Evolutionary conservation across 2,888 invertebrate genomes (phyloP).

Genomic region (Polydesmus complanatus): DNA sequence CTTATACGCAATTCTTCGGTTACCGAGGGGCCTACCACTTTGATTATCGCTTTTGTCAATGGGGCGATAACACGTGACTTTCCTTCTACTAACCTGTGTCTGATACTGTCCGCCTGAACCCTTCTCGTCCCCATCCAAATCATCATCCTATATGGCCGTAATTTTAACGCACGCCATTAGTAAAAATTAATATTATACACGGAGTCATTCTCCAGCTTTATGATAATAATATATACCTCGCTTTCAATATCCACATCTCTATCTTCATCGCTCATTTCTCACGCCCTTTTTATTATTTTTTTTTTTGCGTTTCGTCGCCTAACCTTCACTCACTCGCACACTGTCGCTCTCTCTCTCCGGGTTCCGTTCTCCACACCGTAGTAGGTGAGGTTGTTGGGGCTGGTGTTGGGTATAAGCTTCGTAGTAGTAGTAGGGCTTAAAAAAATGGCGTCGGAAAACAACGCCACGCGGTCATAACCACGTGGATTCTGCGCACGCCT

Average conservation of each 20-base stretch:
- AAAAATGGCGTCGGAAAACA: slow-evolving; percentile 26
- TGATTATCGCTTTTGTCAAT: no score
- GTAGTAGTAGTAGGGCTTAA: no score
- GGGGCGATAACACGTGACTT: background rate
- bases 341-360: background rate
- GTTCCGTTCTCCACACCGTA: no score
- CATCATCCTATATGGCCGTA: slow-evolving; percentile 17
- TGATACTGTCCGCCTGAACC: slow-evolving; percentile 17
- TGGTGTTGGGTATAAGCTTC: no score
- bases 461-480: slow-evolving; percentile 26
- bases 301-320: background rate
- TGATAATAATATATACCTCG: slow-evolving; percentile 37
- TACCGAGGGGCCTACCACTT: background rate
- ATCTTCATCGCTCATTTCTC: slow-evolving; percentile 79
- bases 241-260: slow-evolving; percentile 89
- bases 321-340: background rate
- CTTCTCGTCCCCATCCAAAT: slow-evolving; percentile 12
- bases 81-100: slow-evolving; percentile 13
- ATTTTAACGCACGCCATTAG: no score
- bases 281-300: background rate
- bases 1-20: no score
- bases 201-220: background rate
- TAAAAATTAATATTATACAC: slow-evolving; percentile 2
- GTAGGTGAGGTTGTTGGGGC: no score
- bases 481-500: slow-evolving; percentile 13